These are phyloP conservation scores for Morpho deidamia DNA, from an alignment of 2,888 invertebrate genomes.

Conservation along the genomic window DNA sequence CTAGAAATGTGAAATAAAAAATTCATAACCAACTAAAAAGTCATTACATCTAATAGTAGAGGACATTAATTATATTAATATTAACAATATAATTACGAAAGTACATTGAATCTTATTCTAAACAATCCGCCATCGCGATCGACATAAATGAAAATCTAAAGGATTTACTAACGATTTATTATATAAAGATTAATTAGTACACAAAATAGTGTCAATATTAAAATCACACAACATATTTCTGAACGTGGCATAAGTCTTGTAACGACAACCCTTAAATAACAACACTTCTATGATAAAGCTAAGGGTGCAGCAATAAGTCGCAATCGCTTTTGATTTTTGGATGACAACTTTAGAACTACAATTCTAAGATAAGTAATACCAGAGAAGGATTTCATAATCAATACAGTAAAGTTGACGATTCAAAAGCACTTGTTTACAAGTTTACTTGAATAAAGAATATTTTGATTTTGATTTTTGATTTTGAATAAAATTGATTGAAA, in stretches of 20 bases:
- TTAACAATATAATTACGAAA: conserved; percentile 36
- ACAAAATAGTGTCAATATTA: neutral
- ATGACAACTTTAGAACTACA: too few species aligned
- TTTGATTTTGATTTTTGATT: too few species aligned
- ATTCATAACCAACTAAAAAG: conserved; percentile 50
- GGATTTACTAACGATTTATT: conserved; percentile 18
- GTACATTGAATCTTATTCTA: conserved; percentile 44
- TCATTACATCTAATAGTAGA: conserved; percentile 53
- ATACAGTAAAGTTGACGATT: too few species aligned
- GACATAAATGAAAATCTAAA: conserved; percentile 16
- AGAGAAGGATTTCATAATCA: too few species aligned
- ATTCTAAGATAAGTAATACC: too few species aligned
- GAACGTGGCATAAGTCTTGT: neutral
- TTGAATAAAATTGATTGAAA: too few species aligned
- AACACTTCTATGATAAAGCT: too few species aligned
- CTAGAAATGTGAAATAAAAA: conserved; percentile 64
- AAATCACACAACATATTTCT: neutral
- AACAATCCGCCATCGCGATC: conserved; percentile 23
- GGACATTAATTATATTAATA: conserved; percentile 47
- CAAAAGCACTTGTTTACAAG: too few species aligned
- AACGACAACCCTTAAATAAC: too few species aligned
- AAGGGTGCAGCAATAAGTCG: too few species aligned
- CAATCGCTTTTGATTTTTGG: too few species aligned
- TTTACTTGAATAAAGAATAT: too few species aligned
- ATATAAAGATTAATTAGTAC: neutral